Conservation (phyloP, 2,888 invertebrate species). For the Nycteola revayana region DNA sequence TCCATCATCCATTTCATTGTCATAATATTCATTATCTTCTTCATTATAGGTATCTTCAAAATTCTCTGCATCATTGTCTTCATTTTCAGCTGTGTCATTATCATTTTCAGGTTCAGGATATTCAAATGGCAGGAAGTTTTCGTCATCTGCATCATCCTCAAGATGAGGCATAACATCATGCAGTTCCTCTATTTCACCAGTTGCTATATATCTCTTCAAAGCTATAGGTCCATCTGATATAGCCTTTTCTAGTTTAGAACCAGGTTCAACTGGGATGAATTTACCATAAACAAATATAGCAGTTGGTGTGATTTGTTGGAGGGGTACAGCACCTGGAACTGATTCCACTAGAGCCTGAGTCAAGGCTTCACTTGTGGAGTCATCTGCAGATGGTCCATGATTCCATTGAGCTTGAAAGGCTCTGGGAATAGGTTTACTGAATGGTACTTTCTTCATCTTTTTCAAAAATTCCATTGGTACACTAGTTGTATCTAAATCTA, state of each 20-base stretch:
- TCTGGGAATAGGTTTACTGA: slow-evolving; percentile 97
- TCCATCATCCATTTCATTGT: slow-evolving; percentile 64
- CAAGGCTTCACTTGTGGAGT: slow-evolving; percentile 82
- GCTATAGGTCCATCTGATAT: slow-evolving; percentile 90
- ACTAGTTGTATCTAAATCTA: slow-evolving; percentile 88
- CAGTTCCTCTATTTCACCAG: slow-evolving; percentile 91
- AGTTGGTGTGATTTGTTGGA: slow-evolving; percentile 89
- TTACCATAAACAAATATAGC: slow-evolving; percentile 93
- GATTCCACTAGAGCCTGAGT: slow-evolving; percentile 88
- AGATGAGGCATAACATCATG: slow-evolving; percentile 88
- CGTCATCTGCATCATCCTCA: slow-evolving; percentile 83
- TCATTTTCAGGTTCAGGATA: slow-evolving; percentile 62
- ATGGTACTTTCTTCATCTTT: slow-evolving; percentile 93
- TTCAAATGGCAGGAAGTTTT: slow-evolving; percentile 69
- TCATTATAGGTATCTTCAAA: slow-evolving; percentile 35
- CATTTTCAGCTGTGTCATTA: slow-evolving; percentile 38
- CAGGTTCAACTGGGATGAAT: slow-evolving; percentile 88
- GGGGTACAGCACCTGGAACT: slow-evolving; percentile 89
- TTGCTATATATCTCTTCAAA: slow-evolving; percentile 88
- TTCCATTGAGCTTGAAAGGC: slow-evolving; percentile 99
- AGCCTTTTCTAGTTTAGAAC: slow-evolving; percentile 88
- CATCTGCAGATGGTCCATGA: slow-evolving; percentile 84
- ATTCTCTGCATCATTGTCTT: slow-evolving; percentile 41
- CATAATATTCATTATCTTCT: slow-evolving; percentile 59
- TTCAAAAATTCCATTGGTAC: slow-evolving; percentile 86